Conservation (phyloP, 2,797 vertebrate species). For the Pseudotriccus pelzelni region DNA sequence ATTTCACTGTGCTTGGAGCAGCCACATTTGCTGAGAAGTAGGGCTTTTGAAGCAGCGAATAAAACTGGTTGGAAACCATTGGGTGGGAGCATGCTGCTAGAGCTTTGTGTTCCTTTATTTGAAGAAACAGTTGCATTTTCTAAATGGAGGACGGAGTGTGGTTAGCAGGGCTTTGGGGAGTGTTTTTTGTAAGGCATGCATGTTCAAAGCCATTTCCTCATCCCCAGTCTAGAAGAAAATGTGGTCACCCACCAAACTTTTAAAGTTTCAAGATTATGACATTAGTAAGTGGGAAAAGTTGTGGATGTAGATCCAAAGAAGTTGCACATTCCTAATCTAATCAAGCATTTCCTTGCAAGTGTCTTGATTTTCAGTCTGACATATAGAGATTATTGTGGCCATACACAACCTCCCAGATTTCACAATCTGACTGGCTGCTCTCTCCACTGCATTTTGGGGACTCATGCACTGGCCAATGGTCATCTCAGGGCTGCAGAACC, state of each 20-base stretch:
- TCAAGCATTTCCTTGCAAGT: background rate
- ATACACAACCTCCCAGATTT: background rate
- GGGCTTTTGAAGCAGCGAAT: background rate
- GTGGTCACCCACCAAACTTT: background rate
- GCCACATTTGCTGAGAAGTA: background rate
- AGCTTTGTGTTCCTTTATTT: slow-evolving; percentile 41
- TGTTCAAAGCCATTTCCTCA: slow-evolving; percentile 32
- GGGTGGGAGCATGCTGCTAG: slow-evolving; percentile 66
- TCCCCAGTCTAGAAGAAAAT: background rate
- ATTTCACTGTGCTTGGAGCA: slow-evolving; percentile 72
- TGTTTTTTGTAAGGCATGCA: background rate
- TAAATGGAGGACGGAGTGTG: background rate
- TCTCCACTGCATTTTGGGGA: slow-evolving; percentile 31
- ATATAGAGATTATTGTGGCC: background rate
- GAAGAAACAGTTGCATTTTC: slow-evolving; percentile 40
- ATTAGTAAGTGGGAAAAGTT: slow-evolving; percentile 18
- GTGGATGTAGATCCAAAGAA: slow-evolving; percentile 9
- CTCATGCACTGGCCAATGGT: slow-evolving; percentile 13
- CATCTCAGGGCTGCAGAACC: slow-evolving; percentile 10
- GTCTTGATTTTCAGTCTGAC: background rate
- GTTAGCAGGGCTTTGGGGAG: slow-evolving; percentile 36
- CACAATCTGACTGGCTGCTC: background rate
- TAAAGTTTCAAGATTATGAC: background rate
- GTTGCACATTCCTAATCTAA: background rate
- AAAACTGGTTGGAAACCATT: background rate